These are phyloP conservation scores for Anoura caudifer DNA, from an alignment of 2,113 vertebrate genomes.

Conservation along the genomic window DNA sequence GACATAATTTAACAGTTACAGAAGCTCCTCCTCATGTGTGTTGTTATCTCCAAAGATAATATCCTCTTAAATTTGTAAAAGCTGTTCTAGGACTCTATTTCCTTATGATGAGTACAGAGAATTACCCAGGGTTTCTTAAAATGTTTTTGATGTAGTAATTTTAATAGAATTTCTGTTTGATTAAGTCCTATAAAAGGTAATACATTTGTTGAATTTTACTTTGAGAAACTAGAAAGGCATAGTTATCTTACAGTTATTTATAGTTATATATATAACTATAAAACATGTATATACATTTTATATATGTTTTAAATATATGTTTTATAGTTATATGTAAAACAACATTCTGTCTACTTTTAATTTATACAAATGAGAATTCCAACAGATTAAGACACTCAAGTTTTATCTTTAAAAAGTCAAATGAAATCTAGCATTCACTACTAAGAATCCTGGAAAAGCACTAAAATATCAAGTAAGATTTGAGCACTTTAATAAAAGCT, in stretches of 20 bases:
- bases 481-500: background rate
- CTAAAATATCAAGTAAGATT: background rate
- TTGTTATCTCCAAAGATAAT: background rate
- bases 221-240: background rate
- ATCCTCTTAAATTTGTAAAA: constrained; percentile 31
- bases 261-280: too few relatives aligned
- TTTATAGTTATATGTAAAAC: background rate
- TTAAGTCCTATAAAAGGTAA: background rate
- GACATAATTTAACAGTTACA: background rate
- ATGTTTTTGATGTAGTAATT: background rate
- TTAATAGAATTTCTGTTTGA: background rate
- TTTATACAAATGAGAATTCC: background rate
- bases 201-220: background rate
- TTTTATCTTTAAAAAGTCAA: constrained; percentile 4
- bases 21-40: background rate
- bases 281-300: too few relatives aligned
- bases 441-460: background rate
- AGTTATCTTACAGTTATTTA: background rate
- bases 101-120: background rate
- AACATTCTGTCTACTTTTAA: background rate
- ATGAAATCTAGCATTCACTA: background rate
- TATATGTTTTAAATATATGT: too few relatives aligned
- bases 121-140: background rate
- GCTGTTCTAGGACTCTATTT: background rate
- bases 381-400: background rate